phyloP scores from a whole-genome alignment of 2,888 invertebrate species.

The Dasypolia templi region DNA sequence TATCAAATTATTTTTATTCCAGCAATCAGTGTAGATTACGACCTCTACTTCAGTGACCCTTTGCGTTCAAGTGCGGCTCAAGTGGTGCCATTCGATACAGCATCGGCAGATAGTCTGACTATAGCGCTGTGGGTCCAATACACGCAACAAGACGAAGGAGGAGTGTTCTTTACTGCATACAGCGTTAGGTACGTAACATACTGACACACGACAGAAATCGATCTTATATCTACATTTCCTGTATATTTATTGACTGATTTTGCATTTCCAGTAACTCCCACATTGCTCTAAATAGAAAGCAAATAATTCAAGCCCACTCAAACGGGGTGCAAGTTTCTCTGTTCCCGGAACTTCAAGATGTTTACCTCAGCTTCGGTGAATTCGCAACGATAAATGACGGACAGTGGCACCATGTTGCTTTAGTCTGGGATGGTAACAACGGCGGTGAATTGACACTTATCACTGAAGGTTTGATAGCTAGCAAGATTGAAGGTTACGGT shows the following conservation, averaged over 20 bases:
- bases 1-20: slow-evolving; percentile 74
- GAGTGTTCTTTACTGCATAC: slow-evolving; percentile 98
- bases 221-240: background rate
- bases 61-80: slow-evolving; percentile 97
- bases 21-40: slow-evolving; percentile 99
- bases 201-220: background rate
- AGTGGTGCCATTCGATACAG: slow-evolving; percentile 96
- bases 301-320: slow-evolving; percentile 97
- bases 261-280: slow-evolving; percentile 92
- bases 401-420: slow-evolving; percentile 98
- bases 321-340: slow-evolving; percentile 98
- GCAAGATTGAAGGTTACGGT: slow-evolving; percentile 97
- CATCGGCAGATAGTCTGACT: slow-evolving; percentile 94
- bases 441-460: slow-evolving; percentile 97
- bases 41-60: slow-evolving; percentile 98
- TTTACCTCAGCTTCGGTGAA: slow-evolving; percentile 97
- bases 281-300: slow-evolving; percentile 93
- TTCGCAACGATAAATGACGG: slow-evolving; percentile 98
- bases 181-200: slow-evolving; percentile 92
- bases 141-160: slow-evolving; percentile 96
- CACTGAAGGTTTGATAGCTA: slow-evolving; percentile 98
- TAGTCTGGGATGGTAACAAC: slow-evolving; percentile 97
- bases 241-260: slow-evolving; percentile 20
- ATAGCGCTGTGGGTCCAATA: slow-evolving; percentile 99
- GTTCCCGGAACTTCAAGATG: slow-evolving; percentile 96